Conservation (phyloP, 1,140 invertebrate genomes). For the Drosophila willistoni region DNA sequence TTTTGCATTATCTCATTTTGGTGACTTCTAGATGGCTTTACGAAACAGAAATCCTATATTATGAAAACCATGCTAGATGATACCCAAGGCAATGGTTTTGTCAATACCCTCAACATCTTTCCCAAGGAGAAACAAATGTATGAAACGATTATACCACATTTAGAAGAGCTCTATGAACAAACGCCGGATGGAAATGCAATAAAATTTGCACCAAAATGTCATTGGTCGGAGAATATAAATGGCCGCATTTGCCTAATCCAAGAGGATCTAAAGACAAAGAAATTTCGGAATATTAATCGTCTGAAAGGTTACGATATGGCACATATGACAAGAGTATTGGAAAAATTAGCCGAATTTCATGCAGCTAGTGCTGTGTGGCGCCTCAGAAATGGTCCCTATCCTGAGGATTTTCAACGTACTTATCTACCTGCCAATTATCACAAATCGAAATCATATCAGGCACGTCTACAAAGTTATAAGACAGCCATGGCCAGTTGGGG, state of each 20-base stretch:
- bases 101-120: conserved; percentile 75
- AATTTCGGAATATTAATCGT: conserved; percentile 85
- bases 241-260: conserved; percentile 83
- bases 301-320: conserved; percentile 84
- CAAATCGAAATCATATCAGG: conserved; percentile 69
- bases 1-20: conserved; percentile 21
- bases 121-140: conserved; percentile 80
- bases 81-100: conserved; percentile 61
- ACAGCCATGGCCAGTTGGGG: conserved; percentile 72
- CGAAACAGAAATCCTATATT: conserved; percentile 74
- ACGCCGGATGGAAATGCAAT: conserved; percentile 42
- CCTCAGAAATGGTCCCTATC: conserved; percentile 61
- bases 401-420: conserved; percentile 71
- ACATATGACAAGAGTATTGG: conserved; percentile 84
- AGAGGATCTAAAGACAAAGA: conserved; percentile 85
- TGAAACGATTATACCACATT: conserved; percentile 65
- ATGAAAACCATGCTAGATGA: conserved; percentile 76
- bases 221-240: conserved; percentile 63
- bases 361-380: conserved; percentile 83
- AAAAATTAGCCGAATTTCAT: conserved; percentile 85
- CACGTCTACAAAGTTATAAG: conserved; percentile 71
- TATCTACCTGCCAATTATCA: conserved; percentile 77
- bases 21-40: conserved; percentile 66
- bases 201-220: conserved; percentile 71
- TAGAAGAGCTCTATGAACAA: conserved; percentile 72